A percentile compares a stretch with the other conserved stretches of the same genome.
Conservation (phyloP, 1,140 invertebrate species). For the Nilaparvata lugens region DNA sequence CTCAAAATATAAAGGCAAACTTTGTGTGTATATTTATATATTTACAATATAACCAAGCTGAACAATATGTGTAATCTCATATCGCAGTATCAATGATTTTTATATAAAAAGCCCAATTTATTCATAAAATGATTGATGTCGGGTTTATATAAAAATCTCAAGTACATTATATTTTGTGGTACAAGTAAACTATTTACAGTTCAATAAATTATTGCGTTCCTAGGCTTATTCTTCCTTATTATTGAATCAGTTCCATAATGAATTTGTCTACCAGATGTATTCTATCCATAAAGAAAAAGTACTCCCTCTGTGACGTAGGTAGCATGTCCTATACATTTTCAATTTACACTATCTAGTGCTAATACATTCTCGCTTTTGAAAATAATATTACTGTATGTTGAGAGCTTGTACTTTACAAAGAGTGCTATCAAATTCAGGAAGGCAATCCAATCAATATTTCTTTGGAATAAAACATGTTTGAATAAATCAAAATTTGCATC, state of each 20-base stretch:
- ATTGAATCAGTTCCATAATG: not conserved
- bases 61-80: not conserved
- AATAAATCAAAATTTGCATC: no score
- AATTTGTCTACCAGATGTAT: not conserved
- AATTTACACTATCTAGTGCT: not conserved
- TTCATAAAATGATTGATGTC: not conserved
- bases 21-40: conserved; percentile 7
- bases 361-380: no score
- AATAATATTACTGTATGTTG: no score
- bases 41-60: not conserved
- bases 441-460: no score
- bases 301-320: no score
- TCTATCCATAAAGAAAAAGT: no score
- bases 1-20: conserved; percentile 19
- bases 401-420: no score
- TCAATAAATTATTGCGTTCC: not conserved
- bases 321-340: not conserved
- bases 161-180: not conserved
- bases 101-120: conserved; percentile 8
- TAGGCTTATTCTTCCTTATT: not conserved
- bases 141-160: not conserved
- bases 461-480: no score
- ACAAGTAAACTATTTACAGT: not conserved
- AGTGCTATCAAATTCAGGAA: no score
- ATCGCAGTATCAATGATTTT: not conserved